Evolutionary conservation across 2,888 invertebrate genomes (phyloP).

Genomic region (Sesia bembeciformis): DNA sequence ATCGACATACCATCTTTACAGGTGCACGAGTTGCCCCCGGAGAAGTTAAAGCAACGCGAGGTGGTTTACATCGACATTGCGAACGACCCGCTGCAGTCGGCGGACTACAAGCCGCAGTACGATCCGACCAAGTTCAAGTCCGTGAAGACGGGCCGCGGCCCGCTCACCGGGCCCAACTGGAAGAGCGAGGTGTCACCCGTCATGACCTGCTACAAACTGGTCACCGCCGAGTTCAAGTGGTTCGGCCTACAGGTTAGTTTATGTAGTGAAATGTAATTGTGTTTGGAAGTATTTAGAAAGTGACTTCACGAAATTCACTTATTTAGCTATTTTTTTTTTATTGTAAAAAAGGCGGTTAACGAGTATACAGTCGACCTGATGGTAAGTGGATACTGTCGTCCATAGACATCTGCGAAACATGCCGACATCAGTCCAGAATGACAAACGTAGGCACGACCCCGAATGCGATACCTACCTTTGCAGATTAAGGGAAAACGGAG

Average conservation of each 20-base stretch:
- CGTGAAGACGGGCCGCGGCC: conserved; percentile 94
- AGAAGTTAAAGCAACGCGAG: conserved; percentile 91
- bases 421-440: too few species aligned
- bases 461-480: too few species aligned
- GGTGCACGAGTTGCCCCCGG: conserved; percentile 94
- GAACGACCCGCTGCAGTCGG: conserved; percentile 84
- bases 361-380: too few species aligned
- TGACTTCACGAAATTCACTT: too few species aligned
- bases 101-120: conserved; percentile 88
- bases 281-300: too few species aligned
- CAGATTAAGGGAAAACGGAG: too few species aligned
- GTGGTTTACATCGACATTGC: conserved; percentile 96
- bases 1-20: conserved; percentile 36
- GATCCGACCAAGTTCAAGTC: conserved; percentile 86
- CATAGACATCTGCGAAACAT: too few species aligned
- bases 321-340: too few species aligned
- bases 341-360: too few species aligned
- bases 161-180: conserved; percentile 87
- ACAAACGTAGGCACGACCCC: too few species aligned
- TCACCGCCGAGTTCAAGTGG: conserved; percentile 99
- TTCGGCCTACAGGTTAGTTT: conserved; percentile 86
- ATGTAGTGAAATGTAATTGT: conserved; percentile 3
- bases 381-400: too few species aligned
- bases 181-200: conserved; percentile 85
- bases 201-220: conserved; percentile 99